These are phyloP conservation scores for Heliornis fulica DNA, from an alignment of 2,113 vertebrate species.

Conservation along the genomic window DNA sequence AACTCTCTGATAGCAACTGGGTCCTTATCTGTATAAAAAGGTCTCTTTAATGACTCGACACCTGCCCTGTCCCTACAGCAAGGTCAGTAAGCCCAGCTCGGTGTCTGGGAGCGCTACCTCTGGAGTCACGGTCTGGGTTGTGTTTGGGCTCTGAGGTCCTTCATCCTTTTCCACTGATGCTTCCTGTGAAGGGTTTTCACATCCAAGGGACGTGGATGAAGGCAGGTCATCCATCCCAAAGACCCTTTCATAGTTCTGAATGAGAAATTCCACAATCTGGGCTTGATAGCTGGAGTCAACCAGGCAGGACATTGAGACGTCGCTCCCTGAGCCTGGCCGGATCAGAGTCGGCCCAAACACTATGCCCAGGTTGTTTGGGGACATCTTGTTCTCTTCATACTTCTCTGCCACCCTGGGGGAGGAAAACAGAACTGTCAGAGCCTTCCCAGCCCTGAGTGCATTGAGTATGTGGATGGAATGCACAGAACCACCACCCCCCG, in stretches of 20 bases:
- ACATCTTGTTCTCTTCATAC: slow-evolving; percentile 91
- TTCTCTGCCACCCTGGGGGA: slow-evolving; percentile 82
- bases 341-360: slow-evolving; percentile 91
- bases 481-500: no score
- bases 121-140: background rate
- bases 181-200: slow-evolving; percentile 11
- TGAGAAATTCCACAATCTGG: slow-evolving; percentile 87
- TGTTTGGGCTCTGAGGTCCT: slow-evolving; percentile 20
- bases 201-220: background rate
- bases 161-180: slow-evolving; percentile 24
- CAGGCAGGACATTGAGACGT: slow-evolving; percentile 79
- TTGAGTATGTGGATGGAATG: background rate
- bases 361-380: slow-evolving; percentile 89
- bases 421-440: background rate
- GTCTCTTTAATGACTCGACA: background rate
- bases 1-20: background rate
- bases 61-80: background rate
- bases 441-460: background rate
- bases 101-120: slow-evolving; percentile 1
- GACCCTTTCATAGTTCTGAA: slow-evolving; percentile 78
- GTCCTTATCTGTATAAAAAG: background rate
- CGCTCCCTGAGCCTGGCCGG: slow-evolving; percentile 72
- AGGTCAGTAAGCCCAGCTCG: background rate
- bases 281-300: slow-evolving; percentile 88
- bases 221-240: slow-evolving; percentile 76